Conservation (phyloP, 1,140 invertebrate species). For the Rhyacophila brunnea region DNA sequence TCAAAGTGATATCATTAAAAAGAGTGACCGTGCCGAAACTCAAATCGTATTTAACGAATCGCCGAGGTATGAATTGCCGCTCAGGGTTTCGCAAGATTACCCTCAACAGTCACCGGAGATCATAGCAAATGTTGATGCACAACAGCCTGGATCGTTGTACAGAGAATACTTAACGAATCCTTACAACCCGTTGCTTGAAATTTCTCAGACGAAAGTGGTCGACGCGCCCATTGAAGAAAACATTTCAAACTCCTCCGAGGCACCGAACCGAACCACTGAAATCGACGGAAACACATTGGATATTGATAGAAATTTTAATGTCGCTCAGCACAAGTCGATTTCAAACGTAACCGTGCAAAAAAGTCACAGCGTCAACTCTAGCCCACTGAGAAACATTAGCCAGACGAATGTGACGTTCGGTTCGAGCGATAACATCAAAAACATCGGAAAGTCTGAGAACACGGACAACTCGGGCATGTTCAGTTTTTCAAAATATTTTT, state of each 20-base stretch:
- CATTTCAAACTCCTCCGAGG: background rate
- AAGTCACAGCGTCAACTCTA: conserved; percentile 48
- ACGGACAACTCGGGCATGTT: conserved; percentile 42
- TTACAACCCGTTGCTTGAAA: conserved; percentile 43
- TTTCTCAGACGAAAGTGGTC: background rate
- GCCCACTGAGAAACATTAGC: conserved; percentile 41
- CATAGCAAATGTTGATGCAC: conserved; percentile 22
- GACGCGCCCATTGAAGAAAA: no score
- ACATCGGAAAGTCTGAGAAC: conserved; percentile 30
- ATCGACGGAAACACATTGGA: background rate
- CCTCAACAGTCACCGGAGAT: background rate
- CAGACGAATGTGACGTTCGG: conserved; percentile 41
- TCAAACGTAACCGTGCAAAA: conserved; percentile 35
- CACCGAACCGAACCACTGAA: background rate
- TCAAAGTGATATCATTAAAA: background rate
- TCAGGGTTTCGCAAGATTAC: background rate
- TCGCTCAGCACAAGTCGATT: background rate
- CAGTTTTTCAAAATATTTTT: conserved; percentile 59
- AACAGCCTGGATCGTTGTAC: conserved; percentile 50
- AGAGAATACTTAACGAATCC: conserved; percentile 56
- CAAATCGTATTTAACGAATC: conserved; percentile 1
- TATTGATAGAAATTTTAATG: conserved; percentile 20
- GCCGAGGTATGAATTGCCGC: background rate
- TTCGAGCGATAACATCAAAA: conserved; percentile 48
- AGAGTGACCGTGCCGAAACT: background rate